A percentile compares a stretch with the other conserved stretches of the same genome.
Evolutionary conservation across 2,888 invertebrate genomes (phyloP).

Genomic region (Ectropis crepuscularia): DNA sequence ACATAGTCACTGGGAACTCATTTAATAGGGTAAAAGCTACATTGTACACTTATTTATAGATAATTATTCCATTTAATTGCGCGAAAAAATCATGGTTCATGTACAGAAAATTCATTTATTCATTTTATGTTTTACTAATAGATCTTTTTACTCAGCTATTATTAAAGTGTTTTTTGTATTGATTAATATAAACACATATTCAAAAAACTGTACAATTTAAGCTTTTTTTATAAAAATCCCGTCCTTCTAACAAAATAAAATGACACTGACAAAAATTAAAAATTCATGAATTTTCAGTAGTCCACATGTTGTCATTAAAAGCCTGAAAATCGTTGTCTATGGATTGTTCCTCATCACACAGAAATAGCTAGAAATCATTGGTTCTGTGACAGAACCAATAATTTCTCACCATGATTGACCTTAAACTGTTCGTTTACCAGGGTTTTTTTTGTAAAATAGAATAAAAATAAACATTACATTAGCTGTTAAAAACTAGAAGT

Average conservation of each 20-base stretch:
- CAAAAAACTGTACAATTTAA: conserved; percentile 13
- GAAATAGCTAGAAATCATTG: no score
- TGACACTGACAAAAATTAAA: conserved; percentile 48
- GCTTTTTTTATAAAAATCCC: conserved; percentile 19
- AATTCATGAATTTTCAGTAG: conserved; percentile 41
- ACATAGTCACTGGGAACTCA: conserved; percentile 67
- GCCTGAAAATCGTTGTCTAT: background rate
- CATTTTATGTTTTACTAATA: background rate
- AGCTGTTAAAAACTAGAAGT: no score
- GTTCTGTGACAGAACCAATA: no score
- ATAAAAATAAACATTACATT: no score
- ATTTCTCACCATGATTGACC: no score
- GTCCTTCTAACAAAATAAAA: conserved; percentile 37
- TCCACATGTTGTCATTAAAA: conserved; percentile 16
- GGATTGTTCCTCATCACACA: no score
- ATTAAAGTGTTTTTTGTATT: conserved; percentile 4
- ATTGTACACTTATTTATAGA: conserved; percentile 51
- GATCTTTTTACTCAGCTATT: background rate
- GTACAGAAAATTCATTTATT: conserved; percentile 15
- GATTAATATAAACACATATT: conserved; percentile 8
- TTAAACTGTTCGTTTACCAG: no score
- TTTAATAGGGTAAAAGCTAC: conserved; percentile 48
- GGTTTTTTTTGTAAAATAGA: no score
- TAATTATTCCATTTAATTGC: conserved; percentile 22
- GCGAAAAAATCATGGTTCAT: conserved; percentile 18